A percentile compares a stretch with the other conserved stretches of the same genome.
Evolutionary conservation across 2,888 invertebrate species (phyloP).

Genomic region (Trichogramma evanescens): DNA sequence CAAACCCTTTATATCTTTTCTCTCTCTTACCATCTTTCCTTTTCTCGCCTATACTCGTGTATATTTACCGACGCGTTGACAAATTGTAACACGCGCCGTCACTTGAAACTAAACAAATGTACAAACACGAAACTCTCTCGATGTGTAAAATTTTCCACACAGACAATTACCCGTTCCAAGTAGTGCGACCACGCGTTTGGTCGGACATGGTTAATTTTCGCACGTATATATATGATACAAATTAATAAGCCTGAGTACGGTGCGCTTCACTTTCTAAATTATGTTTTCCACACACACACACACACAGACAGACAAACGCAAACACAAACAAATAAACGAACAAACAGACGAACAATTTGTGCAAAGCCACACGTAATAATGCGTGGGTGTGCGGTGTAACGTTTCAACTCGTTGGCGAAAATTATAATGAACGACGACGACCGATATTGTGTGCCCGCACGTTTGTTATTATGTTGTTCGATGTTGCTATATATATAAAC

Average conservation of each 20-base stretch:
- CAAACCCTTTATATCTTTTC: not conserved
- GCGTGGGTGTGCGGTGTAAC: no score
- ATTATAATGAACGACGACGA: no score
- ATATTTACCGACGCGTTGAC: not conserved
- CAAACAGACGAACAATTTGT: not conserved
- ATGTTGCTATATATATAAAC: no score
- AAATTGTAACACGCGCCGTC: not conserved
- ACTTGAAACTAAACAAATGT: not conserved
- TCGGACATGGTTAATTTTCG: not conserved
- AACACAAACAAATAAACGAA: not conserved
- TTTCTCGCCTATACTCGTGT: not conserved
- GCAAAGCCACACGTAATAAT: no score
- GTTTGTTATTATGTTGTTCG: no score
- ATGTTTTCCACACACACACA: not conserved
- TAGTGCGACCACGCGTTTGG: slow-evolving; percentile 5
- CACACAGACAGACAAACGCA: not conserved
- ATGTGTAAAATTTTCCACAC: not conserved
- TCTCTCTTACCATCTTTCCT: not conserved
- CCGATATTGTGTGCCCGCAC: no score
- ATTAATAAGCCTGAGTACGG: no score
- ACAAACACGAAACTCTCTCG: not conserved
- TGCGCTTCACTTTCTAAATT: no score
- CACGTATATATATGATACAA: no score
- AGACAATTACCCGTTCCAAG: not conserved
- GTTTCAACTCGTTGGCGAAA: no score